Percentiles rank a stretch among this genome's conserved stretches.
Conservation (phyloP, 1,140 invertebrate genomes). For the Camponotus floridanus region DNA sequence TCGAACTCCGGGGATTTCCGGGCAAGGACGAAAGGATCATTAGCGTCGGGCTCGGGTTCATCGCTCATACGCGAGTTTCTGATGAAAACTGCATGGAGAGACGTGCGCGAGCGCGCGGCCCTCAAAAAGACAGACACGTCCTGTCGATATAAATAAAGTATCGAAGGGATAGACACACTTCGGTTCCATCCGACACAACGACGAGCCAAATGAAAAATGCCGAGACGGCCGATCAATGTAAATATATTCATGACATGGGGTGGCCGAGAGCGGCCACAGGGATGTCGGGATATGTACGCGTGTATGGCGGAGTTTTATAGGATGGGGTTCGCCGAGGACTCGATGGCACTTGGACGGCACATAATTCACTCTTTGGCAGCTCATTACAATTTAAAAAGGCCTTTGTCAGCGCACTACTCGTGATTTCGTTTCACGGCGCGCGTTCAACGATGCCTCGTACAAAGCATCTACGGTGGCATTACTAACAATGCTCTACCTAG, state of each 20-base stretch:
- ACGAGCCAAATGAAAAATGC: slow-evolving; percentile 85
- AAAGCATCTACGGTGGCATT: slow-evolving; percentile 26
- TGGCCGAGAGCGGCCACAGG: slow-evolving; percentile 78
- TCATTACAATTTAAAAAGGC: slow-evolving; percentile 87
- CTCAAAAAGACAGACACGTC: slow-evolving; percentile 70
- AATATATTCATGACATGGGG: slow-evolving; percentile 87
- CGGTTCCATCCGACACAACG: slow-evolving; percentile 74
- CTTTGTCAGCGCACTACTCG: slow-evolving; percentile 78
- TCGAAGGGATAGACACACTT: slow-evolving; percentile 70
- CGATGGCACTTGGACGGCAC: slow-evolving; percentile 83
- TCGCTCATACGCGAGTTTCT: slow-evolving; percentile 56
- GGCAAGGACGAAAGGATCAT: slow-evolving; percentile 64
- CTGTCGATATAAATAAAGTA: slow-evolving; percentile 80
- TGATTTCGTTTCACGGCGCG: slow-evolving; percentile 71
- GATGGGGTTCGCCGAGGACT: slow-evolving; percentile 73
- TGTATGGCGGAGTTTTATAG: slow-evolving; percentile 69
- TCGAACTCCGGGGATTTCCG: slow-evolving; percentile 45
- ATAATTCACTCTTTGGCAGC: slow-evolving; percentile 87
- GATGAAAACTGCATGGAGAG: slow-evolving; percentile 69
- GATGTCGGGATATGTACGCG: slow-evolving; percentile 68
- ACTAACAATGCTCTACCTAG: background rate
- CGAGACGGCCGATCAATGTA: slow-evolving; percentile 86
- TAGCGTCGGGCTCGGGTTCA: slow-evolving; percentile 55
- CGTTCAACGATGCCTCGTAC: slow-evolving; percentile 35
- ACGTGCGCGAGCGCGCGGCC: slow-evolving; percentile 20